Base-by-base conservation (phyloP, 2,888 invertebrate species). In the Sepioteuthis lessoniana region DNA sequence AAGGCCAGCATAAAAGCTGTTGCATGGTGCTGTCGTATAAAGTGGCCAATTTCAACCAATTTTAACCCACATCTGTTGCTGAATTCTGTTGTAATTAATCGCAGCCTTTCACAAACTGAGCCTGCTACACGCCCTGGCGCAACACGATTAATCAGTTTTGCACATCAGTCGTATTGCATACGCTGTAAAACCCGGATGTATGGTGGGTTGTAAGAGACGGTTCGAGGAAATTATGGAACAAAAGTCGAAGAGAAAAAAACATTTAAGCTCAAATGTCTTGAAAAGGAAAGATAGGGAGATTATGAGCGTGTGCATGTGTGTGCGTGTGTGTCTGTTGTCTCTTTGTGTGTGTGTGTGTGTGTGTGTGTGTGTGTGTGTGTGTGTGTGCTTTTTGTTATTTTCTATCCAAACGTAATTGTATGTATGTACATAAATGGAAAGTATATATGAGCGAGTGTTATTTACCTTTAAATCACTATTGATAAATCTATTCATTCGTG, bases 41-140 rank as follows among this genome's bases (percentile, higher is more conserved):
- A 55, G 55, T 55, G n/a, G 76, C n/a, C 76, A 76, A n/a, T 76
- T 76, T 76, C 76, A 76, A 4, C n/a, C 76, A n/a, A n/a, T n/a
- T n/a, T n/a, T n/a, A n/a, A n/a, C n/a, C n/a, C n/a, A n/a, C 76
- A 76, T 76, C 76, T 76, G 76, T 76, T 76, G 35, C 76, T 76
- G 76, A 19, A 76, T 76, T 35, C 16, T 35, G 13, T 35, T 35
- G 76, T 76, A 76, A 76, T 76, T 76, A 76, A 35, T 35, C 3
- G n/a, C n/a, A 35, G 35, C 16, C n/a, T 35, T 76, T 76, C 76
- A 76, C n/a, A 35, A 19, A 13, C 76, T n/a, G n/a, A 13, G n/a
- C n/a, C 76, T n/a, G 35, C n/a, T n/a, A 76, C n/a, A 76, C 76
- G 76, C 76, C 76, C 35, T 35, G 35, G 16, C n/a, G 76, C 76